Evolutionary conservation across 2,888 invertebrate species (phyloP).

Genomic region (Lithophane ornitopus): DNA sequence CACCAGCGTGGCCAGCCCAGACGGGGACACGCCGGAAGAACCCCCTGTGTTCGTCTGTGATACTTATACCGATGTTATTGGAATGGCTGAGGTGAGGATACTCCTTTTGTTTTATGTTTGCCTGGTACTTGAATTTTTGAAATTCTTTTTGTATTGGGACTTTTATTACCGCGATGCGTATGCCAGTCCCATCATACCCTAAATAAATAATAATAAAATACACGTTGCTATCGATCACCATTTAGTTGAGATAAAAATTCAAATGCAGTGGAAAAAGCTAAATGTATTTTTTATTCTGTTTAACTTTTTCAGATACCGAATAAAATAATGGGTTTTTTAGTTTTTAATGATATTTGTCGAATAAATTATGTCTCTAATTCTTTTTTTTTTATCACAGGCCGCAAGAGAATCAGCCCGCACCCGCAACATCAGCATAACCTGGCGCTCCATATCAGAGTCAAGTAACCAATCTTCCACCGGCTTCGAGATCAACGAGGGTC

Average conservation of each 20-base stretch:
- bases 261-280: neutral
- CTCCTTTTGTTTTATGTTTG: constrained; percentile 14
- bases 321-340: neutral
- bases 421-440: constrained; percentile 87
- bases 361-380: neutral
- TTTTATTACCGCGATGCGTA: no score
- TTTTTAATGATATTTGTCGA: neutral
- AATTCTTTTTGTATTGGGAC: no score
- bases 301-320: neutral
- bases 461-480: constrained; percentile 87
- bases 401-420: constrained; percentile 80
- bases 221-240: no score
- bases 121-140: constrained; percentile 23
- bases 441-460: constrained; percentile 88
- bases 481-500: constrained; percentile 78
- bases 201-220: no score
- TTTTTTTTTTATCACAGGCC: constrained; percentile 70
- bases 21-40: constrained; percentile 81
- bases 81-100: constrained; percentile 81
- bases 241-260: neutral
- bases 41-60: constrained; percentile 82
- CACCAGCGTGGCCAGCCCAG: constrained; percentile 53
- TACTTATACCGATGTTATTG: constrained; percentile 80
- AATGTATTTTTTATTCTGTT: neutral
- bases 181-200: no score